Percentiles rank a stretch among this genome's conserved stretches.
Conservation (phyloP, 2,797 vertebrate genomes). For the Cetoscarus ocellatus region DNA sequence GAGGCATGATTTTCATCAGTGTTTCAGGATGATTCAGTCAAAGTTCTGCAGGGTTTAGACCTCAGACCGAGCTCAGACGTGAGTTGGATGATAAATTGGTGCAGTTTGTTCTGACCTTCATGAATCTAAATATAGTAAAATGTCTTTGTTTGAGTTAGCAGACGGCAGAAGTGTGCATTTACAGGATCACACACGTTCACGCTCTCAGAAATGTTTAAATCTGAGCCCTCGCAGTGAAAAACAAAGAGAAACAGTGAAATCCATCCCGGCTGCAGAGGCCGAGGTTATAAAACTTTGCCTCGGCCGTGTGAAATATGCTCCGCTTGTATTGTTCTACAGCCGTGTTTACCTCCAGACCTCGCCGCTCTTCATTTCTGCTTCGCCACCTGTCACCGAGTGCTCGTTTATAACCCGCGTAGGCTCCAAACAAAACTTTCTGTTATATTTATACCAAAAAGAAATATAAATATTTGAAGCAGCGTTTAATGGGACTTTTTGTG, state of each 20-base stretch:
- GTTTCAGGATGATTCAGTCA: too few species aligned
- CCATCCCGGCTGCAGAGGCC: not conserved
- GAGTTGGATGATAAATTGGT: not conserved
- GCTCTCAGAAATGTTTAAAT: not conserved
- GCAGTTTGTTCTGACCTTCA: not conserved
- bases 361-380: slow-evolving; percentile 62
- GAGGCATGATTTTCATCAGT: too few species aligned
- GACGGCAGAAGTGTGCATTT: not conserved
- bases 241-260: not conserved
- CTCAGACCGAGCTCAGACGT: not conserved
- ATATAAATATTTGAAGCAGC: slow-evolving; percentile 85
- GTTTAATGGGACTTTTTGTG: slow-evolving; percentile 68
- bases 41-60: not conserved
- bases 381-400: slow-evolving; percentile 77
- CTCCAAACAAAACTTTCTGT: slow-evolving; percentile 83
- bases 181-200: not conserved
- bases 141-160: not conserved
- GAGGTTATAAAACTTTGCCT: not conserved
- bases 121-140: too few species aligned
- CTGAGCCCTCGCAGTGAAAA: not conserved
- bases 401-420: slow-evolving; percentile 68
- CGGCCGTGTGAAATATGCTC: not conserved
- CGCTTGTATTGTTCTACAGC: slow-evolving; percentile 55
- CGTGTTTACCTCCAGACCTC: slow-evolving; percentile 71
- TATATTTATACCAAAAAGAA: slow-evolving; percentile 81